These are phyloP conservation scores for Ophioninae sp. DNA, from an alignment of 2,888 invertebrate genomes.

Conservation along the genomic window DNA sequence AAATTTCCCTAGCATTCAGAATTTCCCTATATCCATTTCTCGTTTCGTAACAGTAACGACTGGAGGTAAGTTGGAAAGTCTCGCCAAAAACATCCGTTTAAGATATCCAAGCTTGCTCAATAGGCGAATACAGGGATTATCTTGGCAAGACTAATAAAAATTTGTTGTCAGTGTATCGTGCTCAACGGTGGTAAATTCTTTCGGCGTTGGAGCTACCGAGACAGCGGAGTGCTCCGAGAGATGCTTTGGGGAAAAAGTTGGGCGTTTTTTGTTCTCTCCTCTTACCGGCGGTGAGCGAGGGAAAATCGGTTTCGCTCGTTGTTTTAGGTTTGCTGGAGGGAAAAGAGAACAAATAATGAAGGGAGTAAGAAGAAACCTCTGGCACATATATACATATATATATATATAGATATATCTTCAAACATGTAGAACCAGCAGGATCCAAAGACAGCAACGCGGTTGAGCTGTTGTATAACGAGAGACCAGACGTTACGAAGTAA, in stretches of 20 bases:
- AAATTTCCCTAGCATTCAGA: background rate
- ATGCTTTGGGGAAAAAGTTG: conserved; percentile 29
- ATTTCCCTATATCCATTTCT: background rate
- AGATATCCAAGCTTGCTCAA: background rate
- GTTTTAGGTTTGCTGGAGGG: conserved; percentile 21
- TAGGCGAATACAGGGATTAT: background rate
- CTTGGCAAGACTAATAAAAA: conserved; percentile 27
- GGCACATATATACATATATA: background rate
- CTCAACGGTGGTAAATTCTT: background rate
- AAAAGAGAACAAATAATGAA: conserved; percentile 27
- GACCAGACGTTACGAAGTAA: conserved; percentile 61
- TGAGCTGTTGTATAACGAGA: conserved; percentile 62
- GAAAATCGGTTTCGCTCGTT: conserved; percentile 43
- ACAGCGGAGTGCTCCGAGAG: background rate
- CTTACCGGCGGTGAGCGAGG: conserved; percentile 18
- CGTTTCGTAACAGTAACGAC: background rate
- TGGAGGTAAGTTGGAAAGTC: background rate
- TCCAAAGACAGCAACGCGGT: conserved; percentile 46
- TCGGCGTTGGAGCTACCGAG: background rate
- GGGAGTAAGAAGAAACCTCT: conserved; percentile 24
- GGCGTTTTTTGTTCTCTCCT: conserved; percentile 18
- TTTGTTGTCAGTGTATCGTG: conserved; percentile 14
- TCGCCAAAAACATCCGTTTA: background rate
- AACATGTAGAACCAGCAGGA: conserved; percentile 8
- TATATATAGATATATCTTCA: background rate